These are phyloP conservation scores for Linyphia triangularis DNA, from an alignment of 2,888 invertebrate species.

Conservation along the genomic window DNA sequence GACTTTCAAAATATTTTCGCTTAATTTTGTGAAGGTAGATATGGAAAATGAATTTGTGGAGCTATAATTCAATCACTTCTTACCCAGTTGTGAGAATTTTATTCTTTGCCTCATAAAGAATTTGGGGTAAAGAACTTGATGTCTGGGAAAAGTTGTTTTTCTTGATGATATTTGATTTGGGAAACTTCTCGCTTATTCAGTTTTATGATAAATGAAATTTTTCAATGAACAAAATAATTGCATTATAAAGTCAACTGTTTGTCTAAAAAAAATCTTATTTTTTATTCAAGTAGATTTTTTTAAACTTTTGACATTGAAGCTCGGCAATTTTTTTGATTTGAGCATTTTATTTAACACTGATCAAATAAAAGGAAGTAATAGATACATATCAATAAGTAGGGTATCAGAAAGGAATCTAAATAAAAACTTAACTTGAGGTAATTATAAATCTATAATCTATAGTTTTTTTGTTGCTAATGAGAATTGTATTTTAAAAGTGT, in stretches of 20 bases:
- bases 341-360: no score
- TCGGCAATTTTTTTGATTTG: no score
- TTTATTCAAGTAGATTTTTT: no score
- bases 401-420: no score
- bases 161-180: not conserved
- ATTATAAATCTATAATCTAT: no score
- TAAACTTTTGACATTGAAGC: no score
- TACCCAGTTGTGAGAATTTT: not conserved
- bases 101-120: not conserved
- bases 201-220: not conserved
- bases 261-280: no score
- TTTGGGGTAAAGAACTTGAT: not conserved
- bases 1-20: slow-evolving; percentile 55
- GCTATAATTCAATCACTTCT: slow-evolving; percentile 45
- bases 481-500: no score
- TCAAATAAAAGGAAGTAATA: no score
- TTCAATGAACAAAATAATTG: not conserved
- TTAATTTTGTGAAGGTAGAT: slow-evolving; percentile 57
- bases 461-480: no score
- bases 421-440: no score
- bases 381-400: no score
- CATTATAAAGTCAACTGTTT: not conserved
- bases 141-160: not conserved
- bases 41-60: slow-evolving; percentile 57
- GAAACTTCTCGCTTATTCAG: not conserved